phyloP scores from a whole-genome alignment of 2,113 vertebrate species.

The Cynopterus brachyotis region DNA sequence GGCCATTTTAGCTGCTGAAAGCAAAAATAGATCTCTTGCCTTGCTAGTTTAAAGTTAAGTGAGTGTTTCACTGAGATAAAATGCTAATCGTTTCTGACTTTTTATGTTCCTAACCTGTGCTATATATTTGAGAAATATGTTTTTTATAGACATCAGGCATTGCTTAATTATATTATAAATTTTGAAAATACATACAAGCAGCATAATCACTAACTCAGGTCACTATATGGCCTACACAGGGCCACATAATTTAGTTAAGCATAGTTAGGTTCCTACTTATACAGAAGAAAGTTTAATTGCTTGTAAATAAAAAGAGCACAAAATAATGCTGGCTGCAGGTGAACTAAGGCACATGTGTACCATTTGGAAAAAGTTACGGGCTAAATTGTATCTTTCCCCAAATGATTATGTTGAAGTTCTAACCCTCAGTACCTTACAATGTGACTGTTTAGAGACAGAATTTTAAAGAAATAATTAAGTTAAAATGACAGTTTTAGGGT shows the following conservation, averaged over 20 bases:
- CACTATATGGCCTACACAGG: neutral
- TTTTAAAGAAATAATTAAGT: neutral
- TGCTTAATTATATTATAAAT: neutral
- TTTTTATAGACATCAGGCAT: neutral
- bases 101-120: neutral
- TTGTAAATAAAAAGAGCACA: neutral
- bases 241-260: neutral
- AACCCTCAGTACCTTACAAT: neutral
- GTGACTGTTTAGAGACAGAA: neutral
- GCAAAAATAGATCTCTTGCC: slow-evolving; percentile 30
- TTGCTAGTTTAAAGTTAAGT: slow-evolving; percentile 30
- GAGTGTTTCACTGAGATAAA: slow-evolving; percentile 40
- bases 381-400: neutral
- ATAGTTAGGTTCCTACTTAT: neutral
- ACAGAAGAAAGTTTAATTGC: neutral
- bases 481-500: neutral
- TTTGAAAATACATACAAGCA: neutral
- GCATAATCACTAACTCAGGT: neutral
- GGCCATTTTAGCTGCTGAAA: slow-evolving; percentile 53
- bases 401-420: neutral
- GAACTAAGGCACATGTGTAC: neutral
- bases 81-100: neutral
- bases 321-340: neutral
- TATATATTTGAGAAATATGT: neutral
- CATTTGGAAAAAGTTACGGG: neutral